phyloP scores from a whole-genome alignment of 2,113 vertebrate genomes.

The Hippopotamus amphibius region DNA sequence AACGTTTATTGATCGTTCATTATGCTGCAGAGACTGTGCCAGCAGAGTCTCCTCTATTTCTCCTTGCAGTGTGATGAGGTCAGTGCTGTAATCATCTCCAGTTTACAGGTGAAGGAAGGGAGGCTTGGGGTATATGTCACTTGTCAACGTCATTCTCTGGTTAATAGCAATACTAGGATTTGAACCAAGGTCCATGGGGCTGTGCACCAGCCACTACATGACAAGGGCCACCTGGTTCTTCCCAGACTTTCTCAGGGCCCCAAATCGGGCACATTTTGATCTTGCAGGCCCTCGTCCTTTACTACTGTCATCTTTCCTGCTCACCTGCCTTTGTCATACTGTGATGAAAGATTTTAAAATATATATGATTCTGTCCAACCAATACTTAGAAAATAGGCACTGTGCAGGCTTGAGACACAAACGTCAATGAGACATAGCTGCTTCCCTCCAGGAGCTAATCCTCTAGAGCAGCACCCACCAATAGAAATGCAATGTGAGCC shows the following conservation, averaged over 20 bases:
- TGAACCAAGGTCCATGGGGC: neutral
- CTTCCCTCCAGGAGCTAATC: neutral
- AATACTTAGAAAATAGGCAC: neutral
- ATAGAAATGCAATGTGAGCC: neutral
- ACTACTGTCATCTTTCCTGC: neutral
- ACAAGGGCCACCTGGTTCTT: too few species aligned
- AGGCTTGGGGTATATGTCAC: neutral
- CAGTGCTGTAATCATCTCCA: neutral
- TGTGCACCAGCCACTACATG: neutral
- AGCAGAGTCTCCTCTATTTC: neutral
- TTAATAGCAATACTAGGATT: neutral
- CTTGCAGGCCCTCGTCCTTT: neutral
- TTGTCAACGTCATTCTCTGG: neutral
- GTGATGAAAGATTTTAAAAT: neutral
- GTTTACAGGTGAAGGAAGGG: neutral
- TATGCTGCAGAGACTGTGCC: neutral
- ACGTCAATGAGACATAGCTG: neutral
- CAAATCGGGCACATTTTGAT: neutral
- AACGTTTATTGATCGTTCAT: conserved; percentile 37
- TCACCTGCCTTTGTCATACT: neutral
- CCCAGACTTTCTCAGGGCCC: neutral
- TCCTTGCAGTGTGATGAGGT: neutral
- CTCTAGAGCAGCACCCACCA: accelerated
- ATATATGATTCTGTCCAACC: neutral
- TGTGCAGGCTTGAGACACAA: neutral